These are phyloP conservation scores for Chaitophorus viminalis DNA, from an alignment of 2,888 invertebrate species.

Conservation along the genomic window DNA sequence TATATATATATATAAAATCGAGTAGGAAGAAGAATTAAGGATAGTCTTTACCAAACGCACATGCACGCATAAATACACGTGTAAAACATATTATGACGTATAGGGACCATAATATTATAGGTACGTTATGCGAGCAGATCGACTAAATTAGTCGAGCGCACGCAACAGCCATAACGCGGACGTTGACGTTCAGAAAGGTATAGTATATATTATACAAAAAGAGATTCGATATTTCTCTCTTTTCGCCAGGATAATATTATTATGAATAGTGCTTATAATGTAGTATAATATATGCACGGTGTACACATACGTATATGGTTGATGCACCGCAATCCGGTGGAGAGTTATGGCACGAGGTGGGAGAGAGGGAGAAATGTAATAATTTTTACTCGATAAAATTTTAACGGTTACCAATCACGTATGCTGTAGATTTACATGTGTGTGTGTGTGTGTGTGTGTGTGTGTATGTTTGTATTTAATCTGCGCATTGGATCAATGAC, in stretches of 20 bases:
- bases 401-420: constrained; percentile 32
- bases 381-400: not conserved
- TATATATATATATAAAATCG: not conserved
- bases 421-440: not conserved
- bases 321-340: not conserved
- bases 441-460: not conserved
- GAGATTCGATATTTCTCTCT: constrained; percentile 2
- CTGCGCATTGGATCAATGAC: not conserved
- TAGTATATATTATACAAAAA: not conserved
- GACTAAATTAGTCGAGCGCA: constrained; percentile 36
- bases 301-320: not conserved
- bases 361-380: not conserved
- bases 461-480: not conserved
- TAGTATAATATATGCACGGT: not conserved
- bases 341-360: not conserved
- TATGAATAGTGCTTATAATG: not conserved
- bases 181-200: constrained; percentile 26
- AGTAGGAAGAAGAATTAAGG: not conserved
- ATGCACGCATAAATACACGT: not conserved
- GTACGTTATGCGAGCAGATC: too few species aligned
- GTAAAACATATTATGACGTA: not conserved
- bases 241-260: not conserved
- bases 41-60: not conserved
- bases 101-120: too few species aligned
- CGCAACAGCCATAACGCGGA: constrained; percentile 44